Conservation (phyloP, 2,113 vertebrate species). For the Cottus gobio region DNA sequence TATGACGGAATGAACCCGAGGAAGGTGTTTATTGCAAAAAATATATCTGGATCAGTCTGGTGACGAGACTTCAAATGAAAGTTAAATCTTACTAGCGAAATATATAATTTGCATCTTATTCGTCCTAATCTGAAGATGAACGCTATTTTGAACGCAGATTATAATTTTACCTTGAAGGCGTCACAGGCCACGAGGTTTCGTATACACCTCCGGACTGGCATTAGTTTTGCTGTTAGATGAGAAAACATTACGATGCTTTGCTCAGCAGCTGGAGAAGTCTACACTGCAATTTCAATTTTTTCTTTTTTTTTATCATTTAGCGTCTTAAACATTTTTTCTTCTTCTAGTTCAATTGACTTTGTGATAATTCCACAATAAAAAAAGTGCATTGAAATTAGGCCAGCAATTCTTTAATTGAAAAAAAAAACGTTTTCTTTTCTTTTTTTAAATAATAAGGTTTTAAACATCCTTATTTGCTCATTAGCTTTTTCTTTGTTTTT, state of each 20-base stretch:
- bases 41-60: no score
- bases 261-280: background rate
- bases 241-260: background rate
- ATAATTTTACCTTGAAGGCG: background rate
- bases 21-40: conserved; percentile 35
- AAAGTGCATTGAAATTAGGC: background rate
- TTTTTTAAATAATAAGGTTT: background rate
- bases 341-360: background rate
- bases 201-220: no score
- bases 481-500: background rate
- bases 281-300: background rate
- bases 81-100: background rate
- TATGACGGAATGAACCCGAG: conserved; percentile 59
- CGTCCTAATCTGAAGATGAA: background rate
- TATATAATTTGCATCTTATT: background rate
- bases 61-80: background rate
- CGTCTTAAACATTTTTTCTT: background rate
- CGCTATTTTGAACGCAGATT: background rate
- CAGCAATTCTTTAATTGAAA: background rate
- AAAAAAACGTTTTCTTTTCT: background rate
- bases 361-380: background rate
- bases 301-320: background rate
- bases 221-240: background rate
- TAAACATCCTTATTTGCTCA: background rate
- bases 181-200: background rate